A percentile compares a stretch with the other conserved stretches of the same genome.
Evolutionary conservation across 2,888 invertebrate genomes (phyloP).

Genomic region (Agriopis leucophaearia): DNA sequence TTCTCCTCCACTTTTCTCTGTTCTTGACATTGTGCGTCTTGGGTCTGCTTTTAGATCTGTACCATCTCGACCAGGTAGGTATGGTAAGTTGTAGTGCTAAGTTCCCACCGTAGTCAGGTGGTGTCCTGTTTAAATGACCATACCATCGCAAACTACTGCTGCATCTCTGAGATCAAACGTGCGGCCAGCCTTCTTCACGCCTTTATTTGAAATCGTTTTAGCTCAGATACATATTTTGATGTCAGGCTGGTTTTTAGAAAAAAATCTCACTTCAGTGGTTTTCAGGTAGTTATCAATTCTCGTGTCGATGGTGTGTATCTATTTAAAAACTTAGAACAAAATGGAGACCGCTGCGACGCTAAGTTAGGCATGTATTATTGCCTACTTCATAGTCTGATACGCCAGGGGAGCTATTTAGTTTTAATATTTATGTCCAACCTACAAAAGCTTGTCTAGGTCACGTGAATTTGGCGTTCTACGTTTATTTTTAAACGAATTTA

Average conservation of each 20-base stretch:
- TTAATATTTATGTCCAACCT: conserved; percentile 4
- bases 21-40: too few relatives aligned
- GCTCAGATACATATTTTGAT: neutral
- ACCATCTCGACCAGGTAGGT: too few relatives aligned
- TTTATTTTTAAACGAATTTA: conserved; percentile 3
- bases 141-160: too few relatives aligned
- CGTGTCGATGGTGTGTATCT: neutral
- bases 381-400: neutral
- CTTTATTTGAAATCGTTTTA: too few relatives aligned
- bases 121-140: too few relatives aligned
- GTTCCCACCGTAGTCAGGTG: too few relatives aligned
- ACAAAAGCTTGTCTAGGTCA: conserved; percentile 12
- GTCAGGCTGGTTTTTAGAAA: neutral
- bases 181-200: too few relatives aligned
- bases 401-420: conserved; percentile 11
- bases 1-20: too few relatives aligned
- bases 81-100: too few relatives aligned
- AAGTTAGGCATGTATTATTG: neutral
- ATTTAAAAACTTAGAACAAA: neutral
- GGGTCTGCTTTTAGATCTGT: too few relatives aligned
- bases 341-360: neutral
- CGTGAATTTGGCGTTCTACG: neutral
- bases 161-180: too few relatives aligned
- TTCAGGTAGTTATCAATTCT: neutral
- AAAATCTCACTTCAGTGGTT: too few relatives aligned